Evolutionary conservation across 1,140 invertebrate species (phyloP).

Genomic region (Solen grandis): DNA sequence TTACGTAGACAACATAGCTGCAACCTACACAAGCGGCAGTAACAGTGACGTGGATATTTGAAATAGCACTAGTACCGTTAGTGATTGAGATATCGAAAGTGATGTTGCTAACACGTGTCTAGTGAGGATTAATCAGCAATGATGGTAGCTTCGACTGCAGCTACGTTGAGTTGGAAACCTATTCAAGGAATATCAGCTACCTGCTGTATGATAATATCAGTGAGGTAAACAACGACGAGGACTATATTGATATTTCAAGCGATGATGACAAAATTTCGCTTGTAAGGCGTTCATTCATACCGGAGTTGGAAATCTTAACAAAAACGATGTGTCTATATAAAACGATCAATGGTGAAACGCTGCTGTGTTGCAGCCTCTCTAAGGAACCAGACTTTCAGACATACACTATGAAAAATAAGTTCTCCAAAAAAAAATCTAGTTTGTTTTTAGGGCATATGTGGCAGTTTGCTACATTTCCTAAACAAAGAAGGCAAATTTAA

Average conservation of each 20-base stretch:
- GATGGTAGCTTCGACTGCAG: neutral
- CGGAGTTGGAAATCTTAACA: neutral
- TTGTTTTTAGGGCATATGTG: too few species aligned
- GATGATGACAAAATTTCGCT: neutral
- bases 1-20: neutral
- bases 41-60: neutral
- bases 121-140: neutral
- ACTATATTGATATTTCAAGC: too few species aligned
- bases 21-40: neutral
- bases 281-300: neutral
- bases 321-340: neutral
- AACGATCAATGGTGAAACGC: neutral
- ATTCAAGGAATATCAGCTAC: neutral
- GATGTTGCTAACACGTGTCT: neutral
- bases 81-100: neutral
- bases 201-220: neutral
- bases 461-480: too few species aligned
- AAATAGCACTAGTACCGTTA: neutral
- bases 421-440: neutral
- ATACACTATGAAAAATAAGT: neutral
- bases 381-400: neutral
- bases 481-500: too few species aligned
- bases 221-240: neutral
- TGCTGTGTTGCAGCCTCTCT: neutral
- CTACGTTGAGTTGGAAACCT: neutral